Base-by-base conservation (phyloP, 2,113 vertebrate species). In the Vidua macroura region DNA sequence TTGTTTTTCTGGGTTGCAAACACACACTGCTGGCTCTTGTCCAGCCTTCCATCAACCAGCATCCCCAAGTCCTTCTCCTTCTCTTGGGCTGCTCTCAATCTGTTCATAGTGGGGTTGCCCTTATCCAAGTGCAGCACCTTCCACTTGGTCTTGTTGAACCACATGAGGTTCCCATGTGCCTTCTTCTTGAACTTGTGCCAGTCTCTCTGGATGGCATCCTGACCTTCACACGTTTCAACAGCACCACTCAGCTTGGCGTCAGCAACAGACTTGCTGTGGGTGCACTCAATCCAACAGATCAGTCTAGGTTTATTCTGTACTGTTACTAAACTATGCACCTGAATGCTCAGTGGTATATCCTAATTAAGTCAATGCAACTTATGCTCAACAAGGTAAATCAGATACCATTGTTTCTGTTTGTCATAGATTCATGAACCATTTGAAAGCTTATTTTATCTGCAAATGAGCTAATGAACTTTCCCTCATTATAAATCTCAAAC, bases 331-430 rank as follows among this genome's bases (percentile, higher is more conserved):
- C 70, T 55, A 9, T 80, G 18, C 6, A 63, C 6, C 46, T 80
- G 53, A 83, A 69, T 77, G 25, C 43, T 76, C 62, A 53, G 31
- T 58, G 21, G 43, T 69, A 37, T 37, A 44, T 91, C 31, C 41
- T 76, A 64, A 93, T 92, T 91, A 95, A 91, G 55, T 59, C 70
- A 89, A 13, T 13, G 31, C 79, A 96, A 95, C 84, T 92, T 84
- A 60, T 92, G 94, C 73, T 72, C 82, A 93, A 86, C 67, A 91
- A 94, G 53, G 80, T 88, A 97, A 97, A 97, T 96, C 93, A 96
- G 49, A 60, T 96, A 73, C 41, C 39, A 64, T 23, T 51, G 48
- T 77, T 97, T 95, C 49, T 70, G 25, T 83, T 97, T 96, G 48
- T 43, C 95, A 93, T 28, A 92, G 80, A 95, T 60, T 92, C 81